Evolutionary conservation across 1,140 invertebrate species (phyloP).

Genomic region (Bombus superbus): DNA sequence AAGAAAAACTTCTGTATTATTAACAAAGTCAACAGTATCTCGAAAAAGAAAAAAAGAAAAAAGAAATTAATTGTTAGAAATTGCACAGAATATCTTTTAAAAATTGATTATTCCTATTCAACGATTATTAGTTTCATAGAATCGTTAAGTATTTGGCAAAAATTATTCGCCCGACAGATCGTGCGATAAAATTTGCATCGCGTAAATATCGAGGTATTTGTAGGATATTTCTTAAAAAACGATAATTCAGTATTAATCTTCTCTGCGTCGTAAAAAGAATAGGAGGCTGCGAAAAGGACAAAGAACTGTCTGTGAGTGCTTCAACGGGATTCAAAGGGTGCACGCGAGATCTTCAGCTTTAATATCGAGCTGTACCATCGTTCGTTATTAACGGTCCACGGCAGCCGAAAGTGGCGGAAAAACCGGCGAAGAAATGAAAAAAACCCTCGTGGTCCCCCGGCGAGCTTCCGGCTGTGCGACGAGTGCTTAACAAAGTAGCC

Average conservation of each 20-base stretch:
- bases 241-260: background rate
- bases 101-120: no score
- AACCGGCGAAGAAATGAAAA: background rate
- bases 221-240: no score
- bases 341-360: conserved; percentile 1
- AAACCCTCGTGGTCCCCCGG: background rate
- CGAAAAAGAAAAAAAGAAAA: no score
- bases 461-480: conserved; percentile 11
- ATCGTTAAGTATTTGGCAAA: no score
- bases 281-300: no score
- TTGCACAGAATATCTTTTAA: no score
- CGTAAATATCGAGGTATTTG: no score
- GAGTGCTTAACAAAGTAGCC: conserved; percentile 28
- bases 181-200: no score
- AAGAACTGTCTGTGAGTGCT: background rate
- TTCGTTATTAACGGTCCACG: conserved; percentile 19
- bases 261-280: background rate
- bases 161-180: no score
- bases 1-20: no score
- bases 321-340: background rate
- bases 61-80: no score
- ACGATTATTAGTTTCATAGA: background rate
- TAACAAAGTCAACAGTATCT: no score
- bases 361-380: conserved; percentile 20
- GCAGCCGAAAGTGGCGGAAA: background rate